Percentiles rank a stretch among this genome's conserved stretches.
Evolutionary conservation across 1,140 invertebrate species (phyloP).

Genomic region (Leptinotarsa undecemlineata): DNA sequence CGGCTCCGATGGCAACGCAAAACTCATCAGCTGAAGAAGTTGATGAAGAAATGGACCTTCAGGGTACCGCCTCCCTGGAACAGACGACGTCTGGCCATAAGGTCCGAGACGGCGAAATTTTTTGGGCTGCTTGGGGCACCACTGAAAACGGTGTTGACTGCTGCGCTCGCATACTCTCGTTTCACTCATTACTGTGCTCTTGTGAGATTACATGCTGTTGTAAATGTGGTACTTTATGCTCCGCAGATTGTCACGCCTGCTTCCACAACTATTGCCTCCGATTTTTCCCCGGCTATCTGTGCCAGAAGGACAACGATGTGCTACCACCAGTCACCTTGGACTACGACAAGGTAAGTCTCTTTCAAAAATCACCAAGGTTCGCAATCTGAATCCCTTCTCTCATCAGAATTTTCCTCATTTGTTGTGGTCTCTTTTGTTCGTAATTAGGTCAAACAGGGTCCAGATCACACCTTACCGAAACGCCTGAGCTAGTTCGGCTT

Average conservation of each 20-base stretch:
- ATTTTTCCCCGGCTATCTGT: constrained; percentile 60
- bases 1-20: constrained; percentile 39
- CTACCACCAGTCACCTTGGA: constrained; percentile 59
- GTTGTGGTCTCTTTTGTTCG: background rate
- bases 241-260: constrained; percentile 68
- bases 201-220: constrained; percentile 62
- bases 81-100: background rate
- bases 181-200: constrained; percentile 61
- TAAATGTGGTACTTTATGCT: constrained; percentile 65
- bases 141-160: constrained; percentile 25
- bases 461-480: background rate
- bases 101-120: constrained; percentile 9
- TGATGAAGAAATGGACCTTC: constrained; percentile 26
- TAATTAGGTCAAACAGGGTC: background rate
- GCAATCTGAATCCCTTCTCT: background rate
- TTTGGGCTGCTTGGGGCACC: constrained; percentile 18
- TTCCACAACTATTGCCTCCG: constrained; percentile 67
- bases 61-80: constrained; percentile 18
- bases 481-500: background rate
- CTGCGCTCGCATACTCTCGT: constrained; percentile 60
- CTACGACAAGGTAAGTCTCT: constrained; percentile 45
- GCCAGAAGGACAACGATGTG: constrained; percentile 62
- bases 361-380: background rate
- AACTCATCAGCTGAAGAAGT: constrained; percentile 25
- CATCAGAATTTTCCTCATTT: background rate